Evolutionary conservation across 2,888 invertebrate species (phyloP).

Genomic region (Agriopis aurantiaria): DNA sequence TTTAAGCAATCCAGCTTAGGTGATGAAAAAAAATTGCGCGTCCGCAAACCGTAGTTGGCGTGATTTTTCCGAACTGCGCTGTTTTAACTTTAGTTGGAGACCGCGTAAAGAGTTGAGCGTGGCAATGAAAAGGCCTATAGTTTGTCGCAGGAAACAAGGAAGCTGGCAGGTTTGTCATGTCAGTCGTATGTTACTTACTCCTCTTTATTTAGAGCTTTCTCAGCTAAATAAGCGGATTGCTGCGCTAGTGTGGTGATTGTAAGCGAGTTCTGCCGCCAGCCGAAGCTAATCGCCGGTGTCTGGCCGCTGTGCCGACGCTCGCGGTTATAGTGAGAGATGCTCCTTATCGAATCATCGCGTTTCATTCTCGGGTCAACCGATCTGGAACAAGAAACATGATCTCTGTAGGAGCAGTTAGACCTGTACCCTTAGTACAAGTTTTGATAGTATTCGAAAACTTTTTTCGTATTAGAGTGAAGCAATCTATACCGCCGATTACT

Average conservation of each 20-base stretch:
- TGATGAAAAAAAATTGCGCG: too few species aligned
- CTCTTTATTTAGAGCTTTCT: slow-evolving; percentile 49
- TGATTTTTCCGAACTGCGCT: too few species aligned
- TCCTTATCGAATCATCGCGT: slow-evolving; percentile 78
- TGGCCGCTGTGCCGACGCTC: slow-evolving; percentile 50
- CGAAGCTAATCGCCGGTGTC: slow-evolving; percentile 52
- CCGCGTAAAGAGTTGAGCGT: too few species aligned
- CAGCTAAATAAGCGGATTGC: slow-evolving; percentile 62
- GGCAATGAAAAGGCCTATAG: too few species aligned
- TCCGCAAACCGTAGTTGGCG: too few species aligned
- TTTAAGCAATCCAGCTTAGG: too few species aligned
- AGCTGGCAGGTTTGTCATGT: background rate
- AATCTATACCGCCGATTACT: too few species aligned
- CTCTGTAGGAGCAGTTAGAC: background rate
- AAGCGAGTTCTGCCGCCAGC: slow-evolving; percentile 73
- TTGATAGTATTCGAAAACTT: too few species aligned
- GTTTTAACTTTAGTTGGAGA: too few species aligned
- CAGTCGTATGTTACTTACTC: slow-evolving; percentile 3
- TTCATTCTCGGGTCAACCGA: slow-evolving; percentile 77
- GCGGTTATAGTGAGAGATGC: slow-evolving; percentile 55
- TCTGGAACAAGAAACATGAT: slow-evolving; percentile 57
- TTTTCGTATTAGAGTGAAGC: too few species aligned
- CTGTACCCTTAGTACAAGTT: too few species aligned
- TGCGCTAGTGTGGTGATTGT: slow-evolving; percentile 72
- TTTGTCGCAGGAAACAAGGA: too few species aligned